phyloP scores from a whole-genome alignment of 2,888 invertebrate genomes.

The Drosophila falleni region DNA sequence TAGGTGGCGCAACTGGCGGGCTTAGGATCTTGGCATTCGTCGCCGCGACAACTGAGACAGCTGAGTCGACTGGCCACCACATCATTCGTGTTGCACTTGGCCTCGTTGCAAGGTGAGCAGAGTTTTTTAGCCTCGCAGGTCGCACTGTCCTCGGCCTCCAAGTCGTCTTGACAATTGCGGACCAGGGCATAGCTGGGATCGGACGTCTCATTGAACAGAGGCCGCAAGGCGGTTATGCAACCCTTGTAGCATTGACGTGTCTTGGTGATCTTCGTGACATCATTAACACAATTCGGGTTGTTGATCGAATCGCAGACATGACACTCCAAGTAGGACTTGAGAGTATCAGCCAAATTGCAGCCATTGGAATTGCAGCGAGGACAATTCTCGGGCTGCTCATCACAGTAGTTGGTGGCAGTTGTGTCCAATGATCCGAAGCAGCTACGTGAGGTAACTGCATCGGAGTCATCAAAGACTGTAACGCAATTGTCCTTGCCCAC shows the following conservation, averaged over 20 bases:
- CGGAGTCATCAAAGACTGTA: slow-evolving; percentile 72
- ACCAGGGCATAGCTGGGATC: slow-evolving; percentile 77
- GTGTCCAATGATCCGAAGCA: slow-evolving; percentile 64
- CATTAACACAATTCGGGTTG: slow-evolving; percentile 61
- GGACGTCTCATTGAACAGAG: slow-evolving; percentile 64
- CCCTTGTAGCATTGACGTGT: slow-evolving; percentile 73
- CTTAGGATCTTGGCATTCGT: slow-evolving; percentile 68
- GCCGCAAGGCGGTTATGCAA: slow-evolving; percentile 80
- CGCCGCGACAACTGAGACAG: slow-evolving; percentile 76
- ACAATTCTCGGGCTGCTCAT: slow-evolving; percentile 64
- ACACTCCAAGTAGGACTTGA: slow-evolving; percentile 76
- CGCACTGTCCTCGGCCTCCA: slow-evolving; percentile 74
- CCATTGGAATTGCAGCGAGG: slow-evolving; percentile 82
- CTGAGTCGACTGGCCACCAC: slow-evolving; percentile 63
- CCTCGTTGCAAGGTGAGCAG: slow-evolving; percentile 68
- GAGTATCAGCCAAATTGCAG: slow-evolving; percentile 76
- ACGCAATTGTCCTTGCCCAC: slow-evolving; percentile 74
- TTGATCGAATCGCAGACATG: slow-evolving; percentile 74
- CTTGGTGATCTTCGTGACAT: slow-evolving; percentile 40
- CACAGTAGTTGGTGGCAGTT: slow-evolving; percentile 61
- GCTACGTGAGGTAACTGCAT: slow-evolving; percentile 72
- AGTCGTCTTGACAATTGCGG: slow-evolving; percentile 81
- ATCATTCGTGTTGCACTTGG: slow-evolving; percentile 72
- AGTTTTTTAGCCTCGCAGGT: slow-evolving; percentile 65
- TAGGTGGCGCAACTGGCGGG: slow-evolving; percentile 65